These are phyloP conservation scores for Agrochola litura DNA, from an alignment of 2,888 invertebrate species.

Conservation along the genomic window DNA sequence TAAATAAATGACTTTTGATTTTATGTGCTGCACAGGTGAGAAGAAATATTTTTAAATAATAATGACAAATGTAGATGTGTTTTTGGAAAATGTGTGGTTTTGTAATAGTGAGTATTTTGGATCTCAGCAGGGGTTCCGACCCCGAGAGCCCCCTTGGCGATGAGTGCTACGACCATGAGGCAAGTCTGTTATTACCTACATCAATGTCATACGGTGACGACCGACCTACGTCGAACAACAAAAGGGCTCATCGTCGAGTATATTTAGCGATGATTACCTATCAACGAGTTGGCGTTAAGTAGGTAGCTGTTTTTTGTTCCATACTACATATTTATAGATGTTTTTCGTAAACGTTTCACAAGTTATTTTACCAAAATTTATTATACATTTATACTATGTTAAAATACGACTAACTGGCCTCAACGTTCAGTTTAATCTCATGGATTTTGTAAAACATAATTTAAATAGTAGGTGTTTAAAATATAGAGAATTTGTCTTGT, in stretches of 20 bases:
- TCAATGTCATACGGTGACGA: slow-evolving; percentile 43
- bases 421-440: slow-evolving; percentile 16
- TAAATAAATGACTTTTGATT: no score
- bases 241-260: slow-evolving; percentile 53
- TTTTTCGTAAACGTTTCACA: slow-evolving; percentile 30
- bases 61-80: neutral
- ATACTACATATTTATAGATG: slow-evolving; percentile 50
- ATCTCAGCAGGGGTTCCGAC: slow-evolving; percentile 37
- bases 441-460: slow-evolving; percentile 18
- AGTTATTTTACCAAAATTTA: slow-evolving; percentile 19
- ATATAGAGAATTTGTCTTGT: neutral
- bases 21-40: neutral
- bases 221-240: slow-evolving; percentile 43
- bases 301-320: slow-evolving; percentile 36
- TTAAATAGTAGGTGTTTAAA: neutral
- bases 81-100: neutral
- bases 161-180: slow-evolving; percentile 48
- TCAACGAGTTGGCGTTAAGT: slow-evolving; percentile 50
- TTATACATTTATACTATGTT: slow-evolving; percentile 27
- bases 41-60: neutral
- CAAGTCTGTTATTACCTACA: slow-evolving; percentile 39
- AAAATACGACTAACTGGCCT: slow-evolving; percentile 28
- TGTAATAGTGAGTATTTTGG: slow-evolving; percentile 4
- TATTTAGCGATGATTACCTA: slow-evolving; percentile 57
- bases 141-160: slow-evolving; percentile 21